These are phyloP conservation scores for Clepsis dumicolana DNA, from an alignment of 2,888 invertebrate genomes.

Conservation along the genomic window DNA sequence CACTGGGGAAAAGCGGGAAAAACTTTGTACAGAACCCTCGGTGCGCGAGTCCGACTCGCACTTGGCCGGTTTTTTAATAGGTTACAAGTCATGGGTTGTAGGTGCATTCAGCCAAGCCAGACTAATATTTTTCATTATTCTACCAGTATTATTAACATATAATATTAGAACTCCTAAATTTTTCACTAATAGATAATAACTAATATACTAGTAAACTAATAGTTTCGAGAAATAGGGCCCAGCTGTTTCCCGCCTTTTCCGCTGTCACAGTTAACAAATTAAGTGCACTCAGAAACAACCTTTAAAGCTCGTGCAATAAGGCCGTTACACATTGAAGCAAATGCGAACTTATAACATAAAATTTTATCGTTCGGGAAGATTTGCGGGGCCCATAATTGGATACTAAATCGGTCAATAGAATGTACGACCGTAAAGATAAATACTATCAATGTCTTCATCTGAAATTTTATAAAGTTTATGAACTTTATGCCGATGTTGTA, in stretches of 20 bases:
- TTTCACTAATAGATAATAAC: no score
- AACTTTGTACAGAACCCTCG: no score
- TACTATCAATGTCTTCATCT: conserved; percentile 48
- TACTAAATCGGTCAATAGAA: conserved; percentile 54
- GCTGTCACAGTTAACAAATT: background rate
- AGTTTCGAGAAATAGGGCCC: background rate
- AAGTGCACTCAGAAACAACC: background rate
- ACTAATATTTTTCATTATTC: no score
- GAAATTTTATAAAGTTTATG: background rate
- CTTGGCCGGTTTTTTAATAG: no score
- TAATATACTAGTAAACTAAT: no score
- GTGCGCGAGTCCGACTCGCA: no score
- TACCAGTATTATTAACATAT: no score
- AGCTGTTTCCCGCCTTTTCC: conserved; percentile 1
- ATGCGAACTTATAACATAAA: conserved; percentile 35
- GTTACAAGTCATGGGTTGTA: no score
- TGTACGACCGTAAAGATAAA: conserved; percentile 18
- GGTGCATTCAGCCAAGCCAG: no score
- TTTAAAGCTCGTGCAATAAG: background rate
- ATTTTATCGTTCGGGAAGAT: conserved; percentile 48
- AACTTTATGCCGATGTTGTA: conserved; percentile 21
- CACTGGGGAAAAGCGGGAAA: no score
- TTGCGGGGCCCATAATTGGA: conserved; percentile 54
- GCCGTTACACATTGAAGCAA: background rate
- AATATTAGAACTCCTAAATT: background rate